Conservation (phyloP, 1,140 invertebrate genomes). For the Bombus confusus region DNA sequence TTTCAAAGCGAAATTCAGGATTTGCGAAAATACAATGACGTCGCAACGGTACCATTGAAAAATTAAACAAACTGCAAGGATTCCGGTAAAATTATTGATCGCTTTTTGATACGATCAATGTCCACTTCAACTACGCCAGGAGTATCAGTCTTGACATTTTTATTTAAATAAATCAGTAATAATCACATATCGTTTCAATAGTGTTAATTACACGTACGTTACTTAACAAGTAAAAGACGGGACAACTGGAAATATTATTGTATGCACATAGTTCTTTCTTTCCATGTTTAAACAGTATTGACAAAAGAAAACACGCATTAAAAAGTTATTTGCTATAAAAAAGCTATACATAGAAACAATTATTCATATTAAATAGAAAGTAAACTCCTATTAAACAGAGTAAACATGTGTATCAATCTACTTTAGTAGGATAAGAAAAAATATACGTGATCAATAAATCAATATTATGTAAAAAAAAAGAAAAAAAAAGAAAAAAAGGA, state of each 20-base stretch:
- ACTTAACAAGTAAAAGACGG: conserved; percentile 39
- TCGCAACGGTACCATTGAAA: neutral
- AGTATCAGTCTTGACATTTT: conserved; percentile 68
- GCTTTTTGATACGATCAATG: neutral
- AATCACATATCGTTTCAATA: conserved; percentile 60
- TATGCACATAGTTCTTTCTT: neutral
- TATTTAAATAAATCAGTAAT: conserved; percentile 70
- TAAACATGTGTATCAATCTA: conserved; percentile 8
- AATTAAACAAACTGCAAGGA: conserved; percentile 10
- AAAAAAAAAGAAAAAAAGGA: neutral
- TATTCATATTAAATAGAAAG: neutral
- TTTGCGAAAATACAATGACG: conserved; percentile 58
- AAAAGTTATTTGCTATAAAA: neutral
- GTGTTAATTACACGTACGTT: conserved; percentile 54
- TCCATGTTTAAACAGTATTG: neutral
- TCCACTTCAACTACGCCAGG: conserved; percentile 17
- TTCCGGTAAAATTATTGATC: neutral
- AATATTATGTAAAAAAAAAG: neutral
- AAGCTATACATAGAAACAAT: neutral
- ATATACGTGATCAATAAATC: neutral
- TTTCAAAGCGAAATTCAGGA: conserved; percentile 62
- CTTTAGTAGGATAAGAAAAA: conserved; percentile 12
- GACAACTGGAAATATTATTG: conserved; percentile 41
- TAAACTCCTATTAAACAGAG: neutral
- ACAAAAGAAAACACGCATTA: conserved; percentile 3